Evolutionary conservation across 1,140 invertebrate genomes (phyloP).

Genomic region (Homalodisca vitripennis): DNA sequence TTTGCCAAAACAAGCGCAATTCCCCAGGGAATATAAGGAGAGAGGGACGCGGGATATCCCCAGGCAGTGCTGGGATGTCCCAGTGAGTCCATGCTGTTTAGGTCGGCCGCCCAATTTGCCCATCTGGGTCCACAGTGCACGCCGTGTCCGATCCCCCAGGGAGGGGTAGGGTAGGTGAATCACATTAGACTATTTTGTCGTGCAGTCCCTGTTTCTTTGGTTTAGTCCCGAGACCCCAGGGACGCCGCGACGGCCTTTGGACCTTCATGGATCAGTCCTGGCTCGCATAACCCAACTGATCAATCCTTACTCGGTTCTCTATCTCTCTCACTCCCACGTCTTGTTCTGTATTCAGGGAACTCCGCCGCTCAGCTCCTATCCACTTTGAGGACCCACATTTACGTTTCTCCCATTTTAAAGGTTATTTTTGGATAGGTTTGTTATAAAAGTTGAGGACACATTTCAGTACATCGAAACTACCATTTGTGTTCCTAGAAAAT

Average conservation of each 20-base stretch:
- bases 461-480: no score
- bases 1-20: constrained; percentile 16
- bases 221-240: constrained; percentile 14
- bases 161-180: constrained; percentile 23
- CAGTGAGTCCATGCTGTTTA: constrained; percentile 17
- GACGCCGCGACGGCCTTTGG: constrained; percentile 11
- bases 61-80: not conserved
- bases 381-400: no score
- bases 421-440: no score
- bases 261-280: constrained; percentile 10
- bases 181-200: constrained; percentile 35
- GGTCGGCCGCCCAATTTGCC: constrained; percentile 19
- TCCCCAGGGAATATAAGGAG: constrained; percentile 23
- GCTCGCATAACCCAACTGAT: constrained; percentile 24
- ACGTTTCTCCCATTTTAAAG: no score
- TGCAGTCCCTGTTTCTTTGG: constrained; percentile 31
- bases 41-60: not conserved
- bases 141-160: constrained; percentile 6
- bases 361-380: not conserved
- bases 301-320: constrained; percentile 8
- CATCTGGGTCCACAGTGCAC: constrained; percentile 18
- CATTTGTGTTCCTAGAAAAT: no score
- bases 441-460: no score
- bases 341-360: constrained; percentile 10
- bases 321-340: not conserved